These are phyloP conservation scores for Eutolmus rufibarbis DNA, from an alignment of 2,888 invertebrate genomes.

Conservation along the genomic window DNA sequence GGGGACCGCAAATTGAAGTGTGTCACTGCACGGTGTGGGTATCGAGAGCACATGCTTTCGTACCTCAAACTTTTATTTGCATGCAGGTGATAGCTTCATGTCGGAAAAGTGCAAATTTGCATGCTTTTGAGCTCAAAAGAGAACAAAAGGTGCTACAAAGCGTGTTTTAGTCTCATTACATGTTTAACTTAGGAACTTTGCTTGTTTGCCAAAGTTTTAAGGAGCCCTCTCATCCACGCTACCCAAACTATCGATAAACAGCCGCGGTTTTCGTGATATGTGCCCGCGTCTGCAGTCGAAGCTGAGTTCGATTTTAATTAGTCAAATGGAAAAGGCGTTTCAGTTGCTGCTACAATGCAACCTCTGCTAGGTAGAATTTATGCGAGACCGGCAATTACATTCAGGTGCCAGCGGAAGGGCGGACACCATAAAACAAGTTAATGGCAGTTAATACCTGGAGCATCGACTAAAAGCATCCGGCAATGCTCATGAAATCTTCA, in stretches of 20 bases:
- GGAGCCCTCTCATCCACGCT: background rate
- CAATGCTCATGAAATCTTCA: background rate
- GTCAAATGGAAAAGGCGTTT: conserved; percentile 14
- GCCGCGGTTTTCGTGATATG: background rate
- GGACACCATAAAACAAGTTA: conserved; percentile 18
- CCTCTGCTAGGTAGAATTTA: background rate
- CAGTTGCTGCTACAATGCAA: background rate
- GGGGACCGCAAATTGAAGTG: conserved; percentile 12
- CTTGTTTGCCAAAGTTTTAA: background rate
- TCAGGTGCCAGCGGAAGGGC: background rate
- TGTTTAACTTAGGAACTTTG: background rate
- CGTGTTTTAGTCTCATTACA: conserved; percentile 4
- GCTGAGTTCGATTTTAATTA: conserved; percentile 11
- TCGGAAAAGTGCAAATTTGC: conserved; percentile 19
- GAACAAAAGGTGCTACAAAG: background rate
- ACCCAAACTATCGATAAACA: background rate
- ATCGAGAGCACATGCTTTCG: background rate
- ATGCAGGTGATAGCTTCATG: conserved; percentile 18
- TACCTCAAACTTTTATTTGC: conserved; percentile 23
- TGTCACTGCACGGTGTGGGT: background rate
- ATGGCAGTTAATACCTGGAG: conserved; percentile 17
- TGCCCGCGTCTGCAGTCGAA: background rate
- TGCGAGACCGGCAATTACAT: background rate
- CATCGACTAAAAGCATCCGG: background rate
- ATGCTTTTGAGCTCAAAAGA: background rate